Evolutionary conservation across 2,888 invertebrate species (phyloP).

Genomic region (Acleris cristana): DNA sequence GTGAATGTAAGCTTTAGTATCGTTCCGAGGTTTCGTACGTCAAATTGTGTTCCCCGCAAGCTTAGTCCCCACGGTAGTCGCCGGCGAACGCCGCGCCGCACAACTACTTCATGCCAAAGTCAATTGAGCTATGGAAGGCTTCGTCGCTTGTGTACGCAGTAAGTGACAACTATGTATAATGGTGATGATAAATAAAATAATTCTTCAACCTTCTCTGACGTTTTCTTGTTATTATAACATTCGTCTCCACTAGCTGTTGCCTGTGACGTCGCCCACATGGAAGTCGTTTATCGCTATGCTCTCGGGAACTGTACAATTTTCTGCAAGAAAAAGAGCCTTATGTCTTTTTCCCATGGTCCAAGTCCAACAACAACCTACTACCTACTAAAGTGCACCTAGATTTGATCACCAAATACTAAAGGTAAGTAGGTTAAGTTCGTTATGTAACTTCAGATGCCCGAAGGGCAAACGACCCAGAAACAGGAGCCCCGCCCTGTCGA

Average conservation of each 20-base stretch:
- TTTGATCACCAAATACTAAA: no score
- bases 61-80: slow-evolving; percentile 7
- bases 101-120: slow-evolving; percentile 83
- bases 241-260: no score
- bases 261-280: neutral
- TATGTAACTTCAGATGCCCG: no score
- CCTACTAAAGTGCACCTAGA: no score
- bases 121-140: slow-evolving; percentile 82
- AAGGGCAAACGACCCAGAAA: no score
- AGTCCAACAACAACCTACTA: no score
- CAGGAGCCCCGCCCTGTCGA: no score
- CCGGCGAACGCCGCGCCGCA: slow-evolving; percentile 53
- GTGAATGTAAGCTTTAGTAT: slow-evolving; percentile 27
- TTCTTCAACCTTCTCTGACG: slow-evolving; percentile 69
- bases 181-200: slow-evolving; percentile 78
- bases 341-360: no score
- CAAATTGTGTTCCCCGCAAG: slow-evolving; percentile 1
- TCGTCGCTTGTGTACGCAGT: slow-evolving; percentile 80
- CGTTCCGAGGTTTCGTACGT: slow-evolving; percentile 13
- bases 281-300: neutral
- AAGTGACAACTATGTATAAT: slow-evolving; percentile 81
- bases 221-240: slow-evolving; percentile 39
- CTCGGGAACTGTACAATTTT: no score
- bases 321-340: no score
- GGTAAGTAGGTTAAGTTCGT: no score